Percentiles rank a stretch among this genome's conserved stretches.
Evolutionary conservation across 2,797 vertebrate species (phyloP).

Genomic region (Spinus olivaceus): DNA sequence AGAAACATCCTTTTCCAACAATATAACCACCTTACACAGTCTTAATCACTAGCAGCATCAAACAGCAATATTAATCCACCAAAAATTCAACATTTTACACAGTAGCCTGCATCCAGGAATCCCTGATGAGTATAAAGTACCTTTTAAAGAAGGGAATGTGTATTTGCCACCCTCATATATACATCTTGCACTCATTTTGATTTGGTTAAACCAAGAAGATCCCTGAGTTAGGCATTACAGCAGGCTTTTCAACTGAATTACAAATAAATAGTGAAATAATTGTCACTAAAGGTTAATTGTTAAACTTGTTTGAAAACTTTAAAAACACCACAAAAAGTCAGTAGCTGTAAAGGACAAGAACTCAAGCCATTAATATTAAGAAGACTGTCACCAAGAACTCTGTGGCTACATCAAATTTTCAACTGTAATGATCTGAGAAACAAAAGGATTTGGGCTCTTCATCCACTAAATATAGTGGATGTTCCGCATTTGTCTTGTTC

Average conservation of each 20-base stretch:
- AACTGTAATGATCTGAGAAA: conserved; percentile 81
- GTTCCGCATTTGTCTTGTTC: conserved; percentile 81
- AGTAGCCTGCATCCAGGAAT: conserved; percentile 47
- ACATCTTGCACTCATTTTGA: background rate
- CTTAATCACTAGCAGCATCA: conserved; percentile 21
- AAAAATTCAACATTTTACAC: background rate
- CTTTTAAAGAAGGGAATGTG: conserved; percentile 2
- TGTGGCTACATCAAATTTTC: conserved; percentile 68
- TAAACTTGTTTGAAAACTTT: conserved; percentile 18
- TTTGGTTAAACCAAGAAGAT: conserved; percentile 15
- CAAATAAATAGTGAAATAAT: conserved; percentile 20
- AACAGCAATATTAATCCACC: background rate
- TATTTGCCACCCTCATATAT: background rate
- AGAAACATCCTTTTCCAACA: background rate
- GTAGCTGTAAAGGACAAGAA: conserved; percentile 14
- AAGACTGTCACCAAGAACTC: conserved; percentile 2
- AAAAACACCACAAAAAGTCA: conserved; percentile 40
- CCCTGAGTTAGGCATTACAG: conserved; percentile 35
- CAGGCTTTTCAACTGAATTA: conserved; percentile 42
- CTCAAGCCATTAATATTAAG: background rate
- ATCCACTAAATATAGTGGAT: conserved; percentile 75
- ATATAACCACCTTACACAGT: background rate
- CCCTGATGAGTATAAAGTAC: background rate
- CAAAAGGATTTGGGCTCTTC: conserved; percentile 80
- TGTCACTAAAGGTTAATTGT: background rate